These are phyloP conservation scores for Clunio marinus DNA, from an alignment of 2,888 invertebrate species.

Conservation along the genomic window DNA sequence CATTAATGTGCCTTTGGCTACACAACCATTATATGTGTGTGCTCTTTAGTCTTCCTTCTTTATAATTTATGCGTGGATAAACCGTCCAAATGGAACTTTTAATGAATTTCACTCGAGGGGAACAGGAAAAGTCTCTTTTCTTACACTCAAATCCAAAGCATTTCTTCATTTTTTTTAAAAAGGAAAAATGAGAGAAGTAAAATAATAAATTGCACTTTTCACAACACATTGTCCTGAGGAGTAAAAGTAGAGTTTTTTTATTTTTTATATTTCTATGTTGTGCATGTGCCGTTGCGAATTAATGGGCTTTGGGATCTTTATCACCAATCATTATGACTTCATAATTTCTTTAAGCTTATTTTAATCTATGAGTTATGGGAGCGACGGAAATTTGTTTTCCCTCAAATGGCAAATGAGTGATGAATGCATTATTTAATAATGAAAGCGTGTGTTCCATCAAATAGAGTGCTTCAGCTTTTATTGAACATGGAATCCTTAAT, in stretches of 20 bases:
- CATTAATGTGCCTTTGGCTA: slow-evolving; percentile 34
- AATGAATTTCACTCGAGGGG: slow-evolving; percentile 12
- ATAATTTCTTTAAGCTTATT: no score
- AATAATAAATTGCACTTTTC: slow-evolving; percentile 31
- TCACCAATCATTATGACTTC: no score
- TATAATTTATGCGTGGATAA: slow-evolving; percentile 33
- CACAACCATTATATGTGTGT: background rate
- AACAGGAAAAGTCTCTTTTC: background rate
- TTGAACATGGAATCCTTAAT: no score
- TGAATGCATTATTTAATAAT: no score
- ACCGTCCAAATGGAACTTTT: slow-evolving; percentile 1
- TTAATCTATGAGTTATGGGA: no score
- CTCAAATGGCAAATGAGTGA: no score
- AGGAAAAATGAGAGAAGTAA: background rate
- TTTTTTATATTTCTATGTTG: background rate
- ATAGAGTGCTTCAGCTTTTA: no score
- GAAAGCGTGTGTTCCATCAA: no score
- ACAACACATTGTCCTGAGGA: slow-evolving; percentile 8
- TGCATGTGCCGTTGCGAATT: background rate
- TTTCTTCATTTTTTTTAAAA: background rate
- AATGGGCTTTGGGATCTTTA: background rate
- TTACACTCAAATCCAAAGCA: background rate
- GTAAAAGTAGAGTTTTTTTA: background rate
- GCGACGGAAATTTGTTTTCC: no score
- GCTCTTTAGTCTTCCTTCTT: background rate